A percentile compares a stretch with the other conserved stretches of the same genome.
Conservation (phyloP, 2,888 invertebrate species). For the Cepaea hortensis region DNA sequence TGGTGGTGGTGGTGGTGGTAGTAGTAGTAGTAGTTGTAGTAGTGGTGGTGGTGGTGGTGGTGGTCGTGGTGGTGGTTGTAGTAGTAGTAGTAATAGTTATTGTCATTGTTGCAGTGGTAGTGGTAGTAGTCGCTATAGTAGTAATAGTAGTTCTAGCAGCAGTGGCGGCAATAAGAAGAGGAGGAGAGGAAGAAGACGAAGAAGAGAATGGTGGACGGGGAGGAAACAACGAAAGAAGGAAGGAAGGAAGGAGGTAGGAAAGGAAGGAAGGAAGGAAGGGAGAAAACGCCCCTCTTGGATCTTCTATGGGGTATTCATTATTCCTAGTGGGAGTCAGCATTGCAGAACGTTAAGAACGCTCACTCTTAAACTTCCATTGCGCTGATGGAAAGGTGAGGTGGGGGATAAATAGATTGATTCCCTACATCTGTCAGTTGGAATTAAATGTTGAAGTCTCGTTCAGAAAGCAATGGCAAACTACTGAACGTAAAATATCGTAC, state of each 20-base stretch:
- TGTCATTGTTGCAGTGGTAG: not conserved
- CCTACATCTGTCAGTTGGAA: too few relatives aligned
- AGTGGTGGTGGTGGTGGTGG: not conserved
- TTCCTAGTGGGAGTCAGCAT: too few relatives aligned
- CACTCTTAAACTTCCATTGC: too few relatives aligned
- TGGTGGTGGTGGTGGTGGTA: not conserved
- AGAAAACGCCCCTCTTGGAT: not conserved
- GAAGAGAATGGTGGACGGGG: not conserved
- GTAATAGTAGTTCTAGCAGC: too few relatives aligned
- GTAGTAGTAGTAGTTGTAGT: constrained; percentile 8
- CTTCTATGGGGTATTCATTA: too few relatives aligned
- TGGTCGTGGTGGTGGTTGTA: not conserved
- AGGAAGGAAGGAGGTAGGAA: not conserved
- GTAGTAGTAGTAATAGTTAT: not conserved
- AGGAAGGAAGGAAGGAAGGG: not conserved
- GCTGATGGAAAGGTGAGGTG: too few relatives aligned
- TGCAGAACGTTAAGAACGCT: too few relatives aligned
- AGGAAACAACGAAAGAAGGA: not conserved
- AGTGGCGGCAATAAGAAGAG: not conserved
- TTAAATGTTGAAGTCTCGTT: too few relatives aligned
- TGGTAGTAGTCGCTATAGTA: not conserved
- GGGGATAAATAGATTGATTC: too few relatives aligned
- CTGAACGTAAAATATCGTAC: too few relatives aligned
- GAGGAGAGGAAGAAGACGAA: not conserved
- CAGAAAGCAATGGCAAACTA: too few relatives aligned